Evolutionary conservation across 2,113 vertebrate species (phyloP).

Genomic region (Rhea americana): DNA sequence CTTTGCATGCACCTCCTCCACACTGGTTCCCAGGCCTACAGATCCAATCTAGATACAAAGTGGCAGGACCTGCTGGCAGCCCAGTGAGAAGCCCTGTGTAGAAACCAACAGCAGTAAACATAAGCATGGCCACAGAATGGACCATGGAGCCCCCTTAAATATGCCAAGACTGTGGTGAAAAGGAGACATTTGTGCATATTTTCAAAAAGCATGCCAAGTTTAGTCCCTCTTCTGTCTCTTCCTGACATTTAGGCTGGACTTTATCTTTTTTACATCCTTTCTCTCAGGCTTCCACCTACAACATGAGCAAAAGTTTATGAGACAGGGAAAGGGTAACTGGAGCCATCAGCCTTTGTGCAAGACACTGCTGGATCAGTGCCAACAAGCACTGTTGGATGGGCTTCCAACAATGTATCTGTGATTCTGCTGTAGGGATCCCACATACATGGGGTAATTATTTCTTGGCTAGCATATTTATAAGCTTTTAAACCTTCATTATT

Average conservation of each 20-base stretch:
- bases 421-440: too few relatives aligned
- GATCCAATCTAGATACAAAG: fast-evolving
- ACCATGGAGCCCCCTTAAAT: fast-evolving
- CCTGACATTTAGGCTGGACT: neutral
- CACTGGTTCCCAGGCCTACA: fast-evolving
- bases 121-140: fast-evolving
- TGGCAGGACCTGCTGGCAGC: fast-evolving
- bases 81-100: neutral
- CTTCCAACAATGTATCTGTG: too few relatives aligned
- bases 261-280: neutral
- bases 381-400: neutral
- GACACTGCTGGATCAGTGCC: neutral
- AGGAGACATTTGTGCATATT: fast-evolving
- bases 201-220: neutral
- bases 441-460: too few relatives aligned
- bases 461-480: too few relatives aligned
- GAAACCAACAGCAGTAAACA: fast-evolving
- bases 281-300: neutral
- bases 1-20: fast-evolving
- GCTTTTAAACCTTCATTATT: too few relatives aligned
- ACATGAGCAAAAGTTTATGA: neutral
- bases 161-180: too few relatives aligned
- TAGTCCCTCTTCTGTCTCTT: neutral
- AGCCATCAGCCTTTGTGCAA: neutral
- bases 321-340: fast-evolving